Conservation (phyloP, 23 tunicate species). For the Botrylloides violaceus region DNA sequence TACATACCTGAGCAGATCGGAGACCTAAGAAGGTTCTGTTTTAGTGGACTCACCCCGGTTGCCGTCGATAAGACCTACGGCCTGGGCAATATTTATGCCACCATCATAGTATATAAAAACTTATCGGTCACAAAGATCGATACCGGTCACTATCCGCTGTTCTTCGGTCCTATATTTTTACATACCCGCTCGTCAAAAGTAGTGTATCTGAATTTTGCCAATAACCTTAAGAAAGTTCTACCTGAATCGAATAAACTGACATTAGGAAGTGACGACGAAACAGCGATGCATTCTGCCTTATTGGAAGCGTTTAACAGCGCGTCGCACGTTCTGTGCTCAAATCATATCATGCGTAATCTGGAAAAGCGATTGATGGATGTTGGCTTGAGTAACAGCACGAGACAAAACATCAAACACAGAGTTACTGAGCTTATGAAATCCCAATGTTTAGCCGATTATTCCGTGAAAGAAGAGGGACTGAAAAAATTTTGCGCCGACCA, state of each 20-base stretch:
- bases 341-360: neutral
- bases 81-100: neutral
- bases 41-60: neutral
- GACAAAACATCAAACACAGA: neutral
- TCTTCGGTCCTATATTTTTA: neutral
- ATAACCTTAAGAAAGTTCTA: neutral
- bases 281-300: neutral
- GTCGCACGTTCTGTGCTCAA: neutral
- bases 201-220: neutral
- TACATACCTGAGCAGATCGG: neutral
- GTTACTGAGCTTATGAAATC: neutral
- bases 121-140: neutral
- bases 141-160: neutral
- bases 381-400: neutral
- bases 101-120: neutral
- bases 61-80: neutral
- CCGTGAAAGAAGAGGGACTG: neutral
- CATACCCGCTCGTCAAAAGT: neutral
- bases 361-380: neutral
- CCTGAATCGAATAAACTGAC: neutral
- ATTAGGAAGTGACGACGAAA: neutral
- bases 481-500: neutral
- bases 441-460: neutral
- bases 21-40: neutral
- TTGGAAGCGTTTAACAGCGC: neutral